Percentiles rank a stretch among this genome's conserved stretches.
These are phyloP conservation scores for Anarsia innoxiella DNA, from an alignment of 2,888 invertebrate species.

Conservation along the genomic window DNA sequence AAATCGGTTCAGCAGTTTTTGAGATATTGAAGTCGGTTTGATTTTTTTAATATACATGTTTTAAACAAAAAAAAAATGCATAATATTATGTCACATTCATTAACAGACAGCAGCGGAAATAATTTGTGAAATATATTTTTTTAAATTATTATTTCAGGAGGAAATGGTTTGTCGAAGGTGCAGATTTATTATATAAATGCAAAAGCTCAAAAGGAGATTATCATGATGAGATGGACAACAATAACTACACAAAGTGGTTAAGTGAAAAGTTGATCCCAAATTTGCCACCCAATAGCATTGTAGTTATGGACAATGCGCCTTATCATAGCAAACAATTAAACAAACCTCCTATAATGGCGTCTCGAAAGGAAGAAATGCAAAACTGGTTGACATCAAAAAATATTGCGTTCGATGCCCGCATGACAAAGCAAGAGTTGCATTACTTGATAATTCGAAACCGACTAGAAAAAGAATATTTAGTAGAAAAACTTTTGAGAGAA, in stretches of 20 bases:
- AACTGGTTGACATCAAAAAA: constrained; percentile 14
- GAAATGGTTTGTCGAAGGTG: constrained; percentile 5
- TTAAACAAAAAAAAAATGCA: too few relatives aligned
- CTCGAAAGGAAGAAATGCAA: constrained; percentile 16
- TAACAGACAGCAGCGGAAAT: too few relatives aligned
- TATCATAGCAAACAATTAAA: constrained; percentile 15
- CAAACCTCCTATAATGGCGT: constrained; percentile 15
- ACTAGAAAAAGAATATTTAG: constrained; percentile 1
- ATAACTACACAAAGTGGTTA: constrained; percentile 3
- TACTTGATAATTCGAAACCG: not conserved
- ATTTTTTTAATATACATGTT: too few relatives aligned
- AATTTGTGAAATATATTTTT: too few relatives aligned
- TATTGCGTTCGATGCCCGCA: not conserved
- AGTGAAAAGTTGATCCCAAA: constrained; percentile 16
- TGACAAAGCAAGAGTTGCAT: not conserved
- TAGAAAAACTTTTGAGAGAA: constrained; percentile 1
- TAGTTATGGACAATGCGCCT: constrained; percentile 13
- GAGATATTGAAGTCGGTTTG: too few relatives aligned
- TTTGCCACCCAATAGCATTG: constrained; percentile 12
- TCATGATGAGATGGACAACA: constrained; percentile 2
- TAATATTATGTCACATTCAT: too few relatives aligned
- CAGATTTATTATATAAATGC: constrained; percentile 1
- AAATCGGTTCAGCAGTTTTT: too few relatives aligned
- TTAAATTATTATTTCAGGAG: constrained; percentile 11
- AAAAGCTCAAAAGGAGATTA: constrained; percentile 1